phyloP scores from a whole-genome alignment of 2,113 vertebrate species.

The Origma solitaria region DNA sequence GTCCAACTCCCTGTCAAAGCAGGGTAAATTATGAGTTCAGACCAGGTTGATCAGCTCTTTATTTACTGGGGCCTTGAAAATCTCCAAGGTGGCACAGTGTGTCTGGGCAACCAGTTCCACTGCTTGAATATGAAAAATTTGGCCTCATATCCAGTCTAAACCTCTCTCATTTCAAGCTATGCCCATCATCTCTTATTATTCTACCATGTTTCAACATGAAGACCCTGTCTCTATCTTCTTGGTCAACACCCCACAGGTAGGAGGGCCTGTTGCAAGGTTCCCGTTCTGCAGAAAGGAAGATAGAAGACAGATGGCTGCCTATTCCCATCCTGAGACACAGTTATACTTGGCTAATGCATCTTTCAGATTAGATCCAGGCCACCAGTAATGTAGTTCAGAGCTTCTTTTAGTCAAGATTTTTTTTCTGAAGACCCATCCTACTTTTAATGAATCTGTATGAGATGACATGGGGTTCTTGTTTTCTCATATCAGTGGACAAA shows the following conservation, averaged over 20 bases:
- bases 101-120: background rate
- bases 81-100: background rate
- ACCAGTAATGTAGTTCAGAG: background rate
- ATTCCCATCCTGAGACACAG: background rate
- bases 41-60: background rate
- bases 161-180: background rate
- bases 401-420: background rate
- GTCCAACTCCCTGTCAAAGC: background rate
- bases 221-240: background rate
- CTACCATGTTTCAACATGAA: background rate
- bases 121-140: background rate
- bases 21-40: background rate
- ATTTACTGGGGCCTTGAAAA: background rate
- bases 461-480: background rate
- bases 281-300: background rate
- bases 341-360: background rate
- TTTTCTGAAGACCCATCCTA: background rate
- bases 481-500: background rate
- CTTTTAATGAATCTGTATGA: background rate
- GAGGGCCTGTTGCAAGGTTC: background rate
- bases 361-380: background rate
- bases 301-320: background rate
- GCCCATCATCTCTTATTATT: background rate
- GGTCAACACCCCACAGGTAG: accelerated
- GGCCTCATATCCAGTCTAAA: background rate